These are phyloP conservation scores for Enhydra lutris DNA, from an alignment of 2,113 vertebrate species.

Conservation along the genomic window DNA sequence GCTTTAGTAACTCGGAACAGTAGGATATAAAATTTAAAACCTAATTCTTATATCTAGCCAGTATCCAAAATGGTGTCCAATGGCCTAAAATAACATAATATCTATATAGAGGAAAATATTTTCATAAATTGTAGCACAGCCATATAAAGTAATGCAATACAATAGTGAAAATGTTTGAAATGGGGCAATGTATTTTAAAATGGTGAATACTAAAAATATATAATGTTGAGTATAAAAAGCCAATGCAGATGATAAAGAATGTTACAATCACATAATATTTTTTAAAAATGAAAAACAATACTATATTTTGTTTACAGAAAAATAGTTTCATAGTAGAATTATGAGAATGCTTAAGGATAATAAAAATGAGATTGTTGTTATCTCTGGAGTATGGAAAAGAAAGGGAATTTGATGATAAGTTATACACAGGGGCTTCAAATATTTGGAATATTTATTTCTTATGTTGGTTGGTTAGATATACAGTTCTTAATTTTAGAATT, in stretches of 20 bases:
- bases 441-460: slow-evolving; percentile 15
- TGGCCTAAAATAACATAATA: slow-evolving; percentile 14
- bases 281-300: not conserved
- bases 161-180: not conserved
- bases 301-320: not conserved
- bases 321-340: not conserved
- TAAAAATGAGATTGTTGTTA: not conserved
- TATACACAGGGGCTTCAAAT: not conserved
- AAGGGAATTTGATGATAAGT: not conserved
- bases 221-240: not conserved
- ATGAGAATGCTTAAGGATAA: not conserved
- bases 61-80: not conserved
- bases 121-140: not conserved
- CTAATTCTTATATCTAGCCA: not conserved
- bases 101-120: not conserved
- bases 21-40: slow-evolving; percentile 49
- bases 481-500: not conserved
- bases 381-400: not conserved
- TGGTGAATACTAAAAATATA: not conserved
- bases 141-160: not conserved
- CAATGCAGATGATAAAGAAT: not conserved
- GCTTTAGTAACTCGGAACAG: slow-evolving; percentile 20
- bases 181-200: not conserved
- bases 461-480: not conserved
- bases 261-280: not conserved